Conservation (phyloP, 2,888 invertebrate species). For the Alsophila aescularia region DNA sequence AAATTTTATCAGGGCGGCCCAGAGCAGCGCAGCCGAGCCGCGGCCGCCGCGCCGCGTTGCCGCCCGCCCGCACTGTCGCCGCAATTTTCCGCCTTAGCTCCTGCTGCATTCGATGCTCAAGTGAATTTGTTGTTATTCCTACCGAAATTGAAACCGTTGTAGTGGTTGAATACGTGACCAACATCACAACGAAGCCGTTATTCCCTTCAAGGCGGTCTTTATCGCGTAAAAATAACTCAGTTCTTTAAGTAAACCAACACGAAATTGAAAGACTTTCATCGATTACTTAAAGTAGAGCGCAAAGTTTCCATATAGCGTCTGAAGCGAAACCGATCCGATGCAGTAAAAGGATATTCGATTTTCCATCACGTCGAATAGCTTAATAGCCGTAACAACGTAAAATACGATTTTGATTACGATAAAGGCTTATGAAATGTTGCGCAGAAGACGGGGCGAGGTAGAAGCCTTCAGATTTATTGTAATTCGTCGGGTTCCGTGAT, state of each 20-base stretch:
- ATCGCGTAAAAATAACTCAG: constrained; percentile 6
- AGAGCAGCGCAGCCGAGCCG: constrained; percentile 48
- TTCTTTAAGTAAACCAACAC: not conserved
- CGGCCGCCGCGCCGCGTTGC: constrained; percentile 45
- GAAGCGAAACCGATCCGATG: constrained; percentile 37
- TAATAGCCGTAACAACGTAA: constrained; percentile 66
- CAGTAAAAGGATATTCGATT: constrained; percentile 55
- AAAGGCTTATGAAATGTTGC: constrained; percentile 49
- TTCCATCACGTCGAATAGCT: constrained; percentile 65
- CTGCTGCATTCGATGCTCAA: constrained; percentile 69
- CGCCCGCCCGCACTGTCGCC: constrained; percentile 55
- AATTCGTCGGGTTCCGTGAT: constrained; percentile 37
- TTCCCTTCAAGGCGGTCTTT: not conserved
- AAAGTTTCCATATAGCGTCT: constrained; percentile 26
- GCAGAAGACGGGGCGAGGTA: constrained; percentile 34
- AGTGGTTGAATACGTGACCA: constrained; percentile 25
- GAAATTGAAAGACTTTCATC: not conserved
- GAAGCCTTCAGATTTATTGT: constrained; percentile 35
- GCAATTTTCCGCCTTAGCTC: constrained; percentile 77
- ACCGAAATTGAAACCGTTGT: constrained; percentile 58
- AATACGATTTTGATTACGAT: constrained; percentile 71
- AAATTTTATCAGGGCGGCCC: constrained; percentile 84
- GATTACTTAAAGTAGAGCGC: not conserved
- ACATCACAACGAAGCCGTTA: constrained; percentile 3
- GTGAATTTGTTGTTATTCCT: constrained; percentile 68